These are phyloP conservation scores for Eufriesea mexicana DNA, from an alignment of 1,140 invertebrate genomes.

Conservation along the genomic window DNA sequence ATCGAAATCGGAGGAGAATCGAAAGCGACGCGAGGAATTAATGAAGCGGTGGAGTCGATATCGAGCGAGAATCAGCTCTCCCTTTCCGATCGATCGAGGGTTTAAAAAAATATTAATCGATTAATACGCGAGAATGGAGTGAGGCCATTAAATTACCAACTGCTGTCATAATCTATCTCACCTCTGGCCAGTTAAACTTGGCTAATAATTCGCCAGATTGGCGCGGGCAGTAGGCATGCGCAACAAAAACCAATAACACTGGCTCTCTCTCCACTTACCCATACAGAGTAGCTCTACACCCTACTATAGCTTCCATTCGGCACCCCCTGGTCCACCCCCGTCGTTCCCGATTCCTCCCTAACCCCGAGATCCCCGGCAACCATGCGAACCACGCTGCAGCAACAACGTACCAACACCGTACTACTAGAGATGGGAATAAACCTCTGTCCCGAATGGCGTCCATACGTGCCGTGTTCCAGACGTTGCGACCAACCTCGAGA, in stretches of 20 bases:
- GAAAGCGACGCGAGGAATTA: no score
- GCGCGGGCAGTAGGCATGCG: conserved; percentile 78
- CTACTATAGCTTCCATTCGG: conserved; percentile 66
- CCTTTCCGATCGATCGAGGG: no score
- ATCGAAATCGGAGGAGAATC: background rate
- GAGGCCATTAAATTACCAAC: conserved; percentile 66
- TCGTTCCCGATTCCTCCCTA: conserved; percentile 44
- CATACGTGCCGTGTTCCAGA: background rate
- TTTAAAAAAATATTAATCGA: conserved; percentile 21
- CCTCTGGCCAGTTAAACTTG: conserved; percentile 76
- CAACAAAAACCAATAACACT: conserved; percentile 81
- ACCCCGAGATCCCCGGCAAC: conserved; percentile 51
- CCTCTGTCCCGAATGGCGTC: conserved; percentile 28
- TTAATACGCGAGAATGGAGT: conserved; percentile 36
- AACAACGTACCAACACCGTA: conserved; percentile 62
- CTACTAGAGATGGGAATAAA: conserved; percentile 45
- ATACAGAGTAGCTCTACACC: conserved; percentile 57
- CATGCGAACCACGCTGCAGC: conserved; percentile 62
- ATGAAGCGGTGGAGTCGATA: no score
- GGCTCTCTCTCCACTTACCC: conserved; percentile 63
- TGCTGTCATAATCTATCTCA: conserved; percentile 71
- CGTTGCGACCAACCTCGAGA: background rate
- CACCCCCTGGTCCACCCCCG: conserved; percentile 65
- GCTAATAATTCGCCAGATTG: conserved; percentile 81
- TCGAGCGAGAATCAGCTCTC: no score